A percentile compares a stretch with the other conserved stretches of the same genome.
Evolutionary conservation across 2,888 invertebrate genomes (phyloP).

Genomic region (Drosophila testacea): DNA sequence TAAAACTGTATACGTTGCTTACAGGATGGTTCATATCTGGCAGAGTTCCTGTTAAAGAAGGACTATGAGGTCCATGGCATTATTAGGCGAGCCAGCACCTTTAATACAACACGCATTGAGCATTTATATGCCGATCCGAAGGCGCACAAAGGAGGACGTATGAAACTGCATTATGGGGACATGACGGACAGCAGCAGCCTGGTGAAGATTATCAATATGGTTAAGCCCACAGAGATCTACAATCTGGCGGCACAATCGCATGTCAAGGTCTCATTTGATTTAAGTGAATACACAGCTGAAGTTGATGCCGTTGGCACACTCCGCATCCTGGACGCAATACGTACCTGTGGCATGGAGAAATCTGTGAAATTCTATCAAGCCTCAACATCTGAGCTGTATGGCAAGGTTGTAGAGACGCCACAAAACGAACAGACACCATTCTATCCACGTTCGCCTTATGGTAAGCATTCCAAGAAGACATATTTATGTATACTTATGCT

Average conservation of each 20-base stretch:
- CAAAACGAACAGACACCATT: constrained; percentile 98
- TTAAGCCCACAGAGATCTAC: constrained; percentile 95
- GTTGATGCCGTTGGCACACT: constrained; percentile 98
- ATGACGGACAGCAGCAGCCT: constrained; percentile 98
- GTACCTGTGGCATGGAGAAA: constrained; percentile 93
- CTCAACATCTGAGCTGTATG: constrained; percentile 97
- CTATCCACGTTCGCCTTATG: constrained; percentile 98
- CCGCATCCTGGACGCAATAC: constrained; percentile 95
- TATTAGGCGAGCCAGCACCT: constrained; percentile 96
- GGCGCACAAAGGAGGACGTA: constrained; percentile 93
- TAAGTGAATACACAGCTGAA: constrained; percentile 99
- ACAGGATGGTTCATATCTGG: constrained; percentile 98
- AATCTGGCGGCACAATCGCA: constrained; percentile 99
- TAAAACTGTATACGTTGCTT: neutral
- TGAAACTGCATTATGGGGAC: constrained; percentile 99
- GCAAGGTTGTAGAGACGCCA: constrained; percentile 96
- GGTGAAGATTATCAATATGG: constrained; percentile 91
- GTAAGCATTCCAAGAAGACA: constrained; percentile 86
- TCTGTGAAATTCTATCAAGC: constrained; percentile 96
- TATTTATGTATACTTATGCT: neutral
- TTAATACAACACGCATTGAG: constrained; percentile 98
- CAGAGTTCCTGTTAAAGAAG: constrained; percentile 96
- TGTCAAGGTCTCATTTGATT: constrained; percentile 99
- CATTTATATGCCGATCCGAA: constrained; percentile 97
- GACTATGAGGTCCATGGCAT: constrained; percentile 98